phyloP scores from a whole-genome alignment of 2,797 vertebrate genomes.

The Anas bernieri region DNA sequence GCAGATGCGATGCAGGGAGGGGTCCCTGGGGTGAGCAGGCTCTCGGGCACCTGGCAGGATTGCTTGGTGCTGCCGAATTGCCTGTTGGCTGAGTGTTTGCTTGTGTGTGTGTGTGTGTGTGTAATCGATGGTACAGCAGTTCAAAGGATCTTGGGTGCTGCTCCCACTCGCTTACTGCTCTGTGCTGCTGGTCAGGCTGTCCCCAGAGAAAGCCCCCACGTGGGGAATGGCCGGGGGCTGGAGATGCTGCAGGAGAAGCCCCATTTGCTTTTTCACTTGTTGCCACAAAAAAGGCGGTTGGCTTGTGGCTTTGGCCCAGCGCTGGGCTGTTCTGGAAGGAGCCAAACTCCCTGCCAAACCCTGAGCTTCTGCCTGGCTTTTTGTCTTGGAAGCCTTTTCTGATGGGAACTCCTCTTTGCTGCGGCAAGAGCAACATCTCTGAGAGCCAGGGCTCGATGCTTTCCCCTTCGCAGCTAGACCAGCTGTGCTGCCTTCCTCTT shows the following conservation, averaged over 20 bases:
- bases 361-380: slow-evolving; percentile 53
- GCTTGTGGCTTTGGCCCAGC: neutral
- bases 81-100: neutral
- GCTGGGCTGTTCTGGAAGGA: neutral
- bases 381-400: slow-evolving; percentile 8
- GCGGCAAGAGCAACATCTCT: neutral
- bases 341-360: slow-evolving; percentile 12
- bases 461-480: neutral
- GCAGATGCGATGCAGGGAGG: neutral
- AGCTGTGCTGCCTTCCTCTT: neutral
- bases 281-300: neutral
- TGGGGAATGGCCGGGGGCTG: neutral
- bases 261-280: neutral
- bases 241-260: neutral
- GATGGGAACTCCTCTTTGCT: neutral
- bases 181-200: neutral
- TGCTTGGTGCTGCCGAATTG: neutral
- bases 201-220: fast-evolving
- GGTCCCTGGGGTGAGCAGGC: neutral
- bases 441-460: neutral
- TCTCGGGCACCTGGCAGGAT: neutral
- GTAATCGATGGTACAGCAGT: neutral
- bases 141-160: neutral
- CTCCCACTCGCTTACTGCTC: neutral
- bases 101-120: neutral